These are phyloP conservation scores for Protophormia terraenovae DNA, from an alignment of 2,888 invertebrate species.

Conservation along the genomic window DNA sequence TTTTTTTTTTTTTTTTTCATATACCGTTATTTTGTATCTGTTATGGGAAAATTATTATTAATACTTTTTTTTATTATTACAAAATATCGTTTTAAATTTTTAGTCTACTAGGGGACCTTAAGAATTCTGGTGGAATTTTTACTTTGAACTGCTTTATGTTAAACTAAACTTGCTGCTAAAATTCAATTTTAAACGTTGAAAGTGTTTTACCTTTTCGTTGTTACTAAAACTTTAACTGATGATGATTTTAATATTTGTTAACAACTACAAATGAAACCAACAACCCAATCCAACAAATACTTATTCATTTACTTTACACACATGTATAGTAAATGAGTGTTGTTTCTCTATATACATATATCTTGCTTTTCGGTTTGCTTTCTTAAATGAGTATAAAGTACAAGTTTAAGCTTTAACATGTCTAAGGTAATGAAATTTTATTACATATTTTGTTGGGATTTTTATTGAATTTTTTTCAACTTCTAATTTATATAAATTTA, in stretches of 20 bases:
- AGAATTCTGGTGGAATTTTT: too few relatives aligned
- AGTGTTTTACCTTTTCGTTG: too few relatives aligned
- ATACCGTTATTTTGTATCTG: too few relatives aligned
- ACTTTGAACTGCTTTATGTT: too few relatives aligned
- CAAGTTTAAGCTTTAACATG: constrained; percentile 21
- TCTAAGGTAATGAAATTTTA: constrained; percentile 37
- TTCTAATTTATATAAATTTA: constrained; percentile 23
- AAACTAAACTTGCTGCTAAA: too few relatives aligned
- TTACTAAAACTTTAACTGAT: too few relatives aligned
- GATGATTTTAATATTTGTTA: not conserved
- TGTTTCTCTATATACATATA: not conserved
- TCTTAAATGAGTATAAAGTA: not conserved
- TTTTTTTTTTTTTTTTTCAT: too few relatives aligned
- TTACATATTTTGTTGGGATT: constrained; percentile 11
- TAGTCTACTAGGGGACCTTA: too few relatives aligned
- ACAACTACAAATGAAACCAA: not conserved
- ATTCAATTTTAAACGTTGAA: too few relatives aligned
- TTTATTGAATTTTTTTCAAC: not conserved
- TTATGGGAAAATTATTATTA: too few relatives aligned
- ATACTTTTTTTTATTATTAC: too few relatives aligned
- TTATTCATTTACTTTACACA: not conserved
- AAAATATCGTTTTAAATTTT: too few relatives aligned
- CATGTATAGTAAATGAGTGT: not conserved
- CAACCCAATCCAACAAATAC: not conserved
- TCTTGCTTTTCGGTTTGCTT: not conserved